Percentiles rank a stretch among this genome's conserved stretches.
Evolutionary conservation across 2,113 vertebrate species (phyloP).

Genomic region (Anhinga anhinga): DNA sequence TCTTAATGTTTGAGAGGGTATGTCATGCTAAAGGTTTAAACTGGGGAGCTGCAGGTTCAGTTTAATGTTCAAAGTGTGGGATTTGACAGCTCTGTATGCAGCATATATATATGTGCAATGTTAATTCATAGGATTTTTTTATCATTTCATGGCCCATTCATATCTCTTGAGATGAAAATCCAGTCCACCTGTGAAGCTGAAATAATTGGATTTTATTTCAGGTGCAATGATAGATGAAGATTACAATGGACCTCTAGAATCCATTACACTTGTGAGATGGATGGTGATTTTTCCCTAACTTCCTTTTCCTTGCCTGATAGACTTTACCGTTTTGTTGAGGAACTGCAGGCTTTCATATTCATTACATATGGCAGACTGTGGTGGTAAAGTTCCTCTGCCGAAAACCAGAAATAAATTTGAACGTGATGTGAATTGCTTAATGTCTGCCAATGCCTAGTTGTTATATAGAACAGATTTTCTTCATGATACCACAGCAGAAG

Average conservation of each 20-base stretch:
- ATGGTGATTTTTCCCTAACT: not conserved
- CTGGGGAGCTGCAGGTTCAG: not conserved
- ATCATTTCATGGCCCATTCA: not conserved
- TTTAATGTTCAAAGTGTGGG: not conserved
- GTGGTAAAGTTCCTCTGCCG: not conserved
- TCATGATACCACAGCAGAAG: not conserved
- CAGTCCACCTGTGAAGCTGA: not conserved
- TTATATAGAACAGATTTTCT: not conserved
- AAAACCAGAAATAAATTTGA: not conserved
- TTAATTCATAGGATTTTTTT: not conserved
- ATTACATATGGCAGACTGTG: not conserved
- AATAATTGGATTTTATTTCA: constrained; percentile 14
- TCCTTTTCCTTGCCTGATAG: not conserved
- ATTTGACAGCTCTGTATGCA: not conserved
- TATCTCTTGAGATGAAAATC: not conserved
- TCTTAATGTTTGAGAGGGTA: not conserved
- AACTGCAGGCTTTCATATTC: not conserved
- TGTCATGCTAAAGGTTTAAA: not conserved
- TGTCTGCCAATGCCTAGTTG: not conserved
- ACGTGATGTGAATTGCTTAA: not conserved
- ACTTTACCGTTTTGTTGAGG: not conserved
- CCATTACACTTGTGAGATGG: not conserved
- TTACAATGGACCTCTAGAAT: not conserved
- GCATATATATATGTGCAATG: not conserved
- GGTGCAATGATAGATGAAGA: not conserved